These are phyloP conservation scores for Orussus abietinus DNA, from an alignment of 1,140 invertebrate species.

Conservation along the genomic window DNA sequence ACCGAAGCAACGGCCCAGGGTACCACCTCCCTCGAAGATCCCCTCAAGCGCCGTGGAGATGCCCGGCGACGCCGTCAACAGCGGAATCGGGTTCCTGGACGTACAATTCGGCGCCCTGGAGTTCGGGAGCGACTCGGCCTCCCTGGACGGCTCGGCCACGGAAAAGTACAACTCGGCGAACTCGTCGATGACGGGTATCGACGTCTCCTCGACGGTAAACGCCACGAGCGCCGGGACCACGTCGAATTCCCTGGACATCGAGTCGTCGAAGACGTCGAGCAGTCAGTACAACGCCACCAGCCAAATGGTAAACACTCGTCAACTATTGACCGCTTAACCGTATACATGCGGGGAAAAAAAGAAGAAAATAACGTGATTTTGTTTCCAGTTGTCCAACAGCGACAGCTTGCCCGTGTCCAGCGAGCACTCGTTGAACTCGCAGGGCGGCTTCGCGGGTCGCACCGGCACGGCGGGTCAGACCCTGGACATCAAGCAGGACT, in stretches of 20 bases:
- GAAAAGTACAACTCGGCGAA: slow-evolving; percentile 49
- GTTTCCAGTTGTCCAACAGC: slow-evolving; percentile 33
- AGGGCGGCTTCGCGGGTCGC: slow-evolving; percentile 34
- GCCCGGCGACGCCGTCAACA: slow-evolving; percentile 77
- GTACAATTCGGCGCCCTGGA: slow-evolving; percentile 92
- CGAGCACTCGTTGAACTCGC: slow-evolving; percentile 40
- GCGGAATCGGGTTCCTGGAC: slow-evolving; percentile 75
- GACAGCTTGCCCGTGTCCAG: slow-evolving; percentile 36
- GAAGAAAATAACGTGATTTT: not conserved
- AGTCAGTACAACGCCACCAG: slow-evolving; percentile 39
- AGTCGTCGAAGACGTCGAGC: slow-evolving; percentile 37
- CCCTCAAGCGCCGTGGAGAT: slow-evolving; percentile 92
- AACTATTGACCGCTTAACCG: too few relatives aligned
- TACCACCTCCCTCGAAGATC: slow-evolving; percentile 91
- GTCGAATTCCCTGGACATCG: slow-evolving; percentile 42
- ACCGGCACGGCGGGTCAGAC: slow-evolving; percentile 28
- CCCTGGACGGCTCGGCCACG: slow-evolving; percentile 53
- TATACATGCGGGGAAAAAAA: not conserved
- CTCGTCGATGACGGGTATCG: slow-evolving; percentile 34
- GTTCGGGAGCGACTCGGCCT: slow-evolving; percentile 67
- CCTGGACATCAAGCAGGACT: slow-evolving; percentile 43
- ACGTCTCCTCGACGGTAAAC: slow-evolving; percentile 38
- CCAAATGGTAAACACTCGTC: slow-evolving; percentile 43
- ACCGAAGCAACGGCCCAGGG: slow-evolving; percentile 72
- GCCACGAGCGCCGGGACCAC: slow-evolving; percentile 34